Conservation (phyloP, 2,113 vertebrate species). For the Vulpes lagopus region DNA sequence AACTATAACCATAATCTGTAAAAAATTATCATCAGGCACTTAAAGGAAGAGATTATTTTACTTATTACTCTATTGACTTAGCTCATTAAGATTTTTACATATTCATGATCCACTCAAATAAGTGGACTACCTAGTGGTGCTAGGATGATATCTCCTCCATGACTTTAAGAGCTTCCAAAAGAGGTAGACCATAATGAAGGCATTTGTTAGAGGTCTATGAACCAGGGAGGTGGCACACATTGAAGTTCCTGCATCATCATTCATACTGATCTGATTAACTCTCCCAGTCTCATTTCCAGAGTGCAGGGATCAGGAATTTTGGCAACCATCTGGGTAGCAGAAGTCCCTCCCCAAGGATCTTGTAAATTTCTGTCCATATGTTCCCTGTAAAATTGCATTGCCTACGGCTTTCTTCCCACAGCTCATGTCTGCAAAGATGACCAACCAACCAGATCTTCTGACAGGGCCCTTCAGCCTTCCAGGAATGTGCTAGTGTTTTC, state of each 20-base stretch:
- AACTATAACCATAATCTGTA: neutral
- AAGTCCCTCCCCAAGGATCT: conserved; percentile 63
- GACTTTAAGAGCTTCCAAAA: neutral
- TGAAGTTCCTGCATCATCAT: conserved; percentile 55
- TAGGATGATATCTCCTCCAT: neutral
- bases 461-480: neutral
- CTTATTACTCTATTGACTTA: neutral
- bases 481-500: neutral
- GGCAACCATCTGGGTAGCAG: conserved; percentile 54
- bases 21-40: neutral
- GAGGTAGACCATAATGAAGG: neutral
- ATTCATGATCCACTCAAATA: neutral
- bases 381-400: conserved; percentile 53
- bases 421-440: neutral
- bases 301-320: conserved; percentile 64
- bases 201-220: neutral
- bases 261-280: conserved; percentile 72
- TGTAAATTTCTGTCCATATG: conserved; percentile 55
- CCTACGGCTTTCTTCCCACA: neutral
- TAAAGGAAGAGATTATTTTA: neutral
- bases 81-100: neutral
- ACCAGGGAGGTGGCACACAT: neutral
- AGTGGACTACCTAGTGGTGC: no score
- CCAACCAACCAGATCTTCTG: conserved; percentile 52
- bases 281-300: conserved; percentile 63